Percentiles rank a stretch among this genome's conserved stretches.
These are phyloP conservation scores for Mus musculus DNA, from an alignment of 2,113 vertebrate genomes.

Conservation along the genomic window DNA sequence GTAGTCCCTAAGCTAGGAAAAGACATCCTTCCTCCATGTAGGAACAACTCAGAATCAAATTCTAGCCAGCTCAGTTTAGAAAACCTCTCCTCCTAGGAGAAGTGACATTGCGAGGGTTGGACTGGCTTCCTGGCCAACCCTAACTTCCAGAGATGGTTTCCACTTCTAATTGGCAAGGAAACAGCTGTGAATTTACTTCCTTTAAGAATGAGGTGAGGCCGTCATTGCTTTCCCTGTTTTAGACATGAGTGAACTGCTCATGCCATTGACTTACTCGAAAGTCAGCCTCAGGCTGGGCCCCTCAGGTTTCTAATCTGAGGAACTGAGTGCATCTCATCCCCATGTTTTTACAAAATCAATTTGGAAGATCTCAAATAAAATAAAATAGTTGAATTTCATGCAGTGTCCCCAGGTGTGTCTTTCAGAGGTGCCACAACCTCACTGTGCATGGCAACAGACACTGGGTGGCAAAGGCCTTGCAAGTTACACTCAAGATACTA, in stretches of 20 bases:
- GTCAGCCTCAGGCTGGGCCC: not conserved
- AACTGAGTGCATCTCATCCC: not conserved
- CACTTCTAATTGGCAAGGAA: not conserved
- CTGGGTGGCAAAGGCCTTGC: not conserved
- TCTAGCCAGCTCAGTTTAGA: not conserved
- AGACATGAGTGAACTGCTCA: accelerated
- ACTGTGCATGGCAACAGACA: too few relatives aligned
- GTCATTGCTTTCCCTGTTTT: not conserved
- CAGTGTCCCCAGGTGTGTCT: not conserved
- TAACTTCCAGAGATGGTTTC: not conserved
- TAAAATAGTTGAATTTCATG: not conserved
- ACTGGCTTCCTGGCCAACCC: not conserved
- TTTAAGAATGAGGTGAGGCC: not conserved
- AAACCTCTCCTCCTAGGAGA: not conserved
- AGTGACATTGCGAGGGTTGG: not conserved
- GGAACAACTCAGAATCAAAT: not conserved
- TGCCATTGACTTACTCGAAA: not conserved
- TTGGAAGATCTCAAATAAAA: not conserved
- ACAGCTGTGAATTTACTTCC: not conserved
- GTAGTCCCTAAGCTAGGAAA: not conserved
- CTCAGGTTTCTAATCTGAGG: not conserved
- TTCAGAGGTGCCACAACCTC: not conserved
- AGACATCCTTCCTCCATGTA: not conserved
- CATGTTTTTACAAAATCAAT: not conserved
- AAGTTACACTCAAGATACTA: not conserved